A percentile compares a stretch with the other conserved stretches of the same genome.
Conservation (phyloP, 2,113 vertebrate genomes). For the Aldabrachelys gigantea region DNA sequence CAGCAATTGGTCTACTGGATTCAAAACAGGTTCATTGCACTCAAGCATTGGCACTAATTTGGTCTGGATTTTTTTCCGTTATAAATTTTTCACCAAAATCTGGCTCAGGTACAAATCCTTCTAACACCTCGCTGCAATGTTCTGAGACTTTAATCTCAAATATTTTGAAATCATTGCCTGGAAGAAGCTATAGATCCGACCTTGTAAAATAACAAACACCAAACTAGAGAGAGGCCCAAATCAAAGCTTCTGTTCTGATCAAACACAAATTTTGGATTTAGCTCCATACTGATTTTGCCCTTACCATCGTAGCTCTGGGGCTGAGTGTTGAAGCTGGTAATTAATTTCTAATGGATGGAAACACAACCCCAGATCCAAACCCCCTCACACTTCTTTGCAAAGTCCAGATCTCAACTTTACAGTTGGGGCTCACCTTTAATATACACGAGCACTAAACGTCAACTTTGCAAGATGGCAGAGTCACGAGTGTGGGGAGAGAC, state of each 20-base stretch:
- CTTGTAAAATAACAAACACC: neutral
- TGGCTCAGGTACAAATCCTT: neutral
- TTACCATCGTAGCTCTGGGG: neutral
- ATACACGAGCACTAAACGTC: conserved; percentile 45
- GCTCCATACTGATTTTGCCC: neutral
- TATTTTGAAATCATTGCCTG: neutral
- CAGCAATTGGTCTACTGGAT: neutral
- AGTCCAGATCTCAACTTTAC: neutral
- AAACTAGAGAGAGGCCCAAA: neutral
- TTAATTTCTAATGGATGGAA: neutral
- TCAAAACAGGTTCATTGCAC: neutral
- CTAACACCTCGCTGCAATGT: neutral
- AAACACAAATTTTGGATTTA: neutral
- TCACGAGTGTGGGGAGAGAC: neutral
- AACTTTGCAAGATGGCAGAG: neutral
- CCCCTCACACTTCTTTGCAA: neutral
- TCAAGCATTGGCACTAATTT: neutral
- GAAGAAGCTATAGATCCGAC: neutral
- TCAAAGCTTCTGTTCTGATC: neutral
- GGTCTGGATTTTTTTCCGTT: neutral
- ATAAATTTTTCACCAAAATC: neutral
- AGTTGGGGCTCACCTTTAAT: conserved; percentile 8
- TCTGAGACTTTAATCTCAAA: neutral
- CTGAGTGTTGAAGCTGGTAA: neutral
- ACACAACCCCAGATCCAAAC: neutral